Evolutionary conservation across 30 jellyfish, hydroid and myxozoan species (phyloP).

Genomic region (Chrysaora quinquecirrha): DNA sequence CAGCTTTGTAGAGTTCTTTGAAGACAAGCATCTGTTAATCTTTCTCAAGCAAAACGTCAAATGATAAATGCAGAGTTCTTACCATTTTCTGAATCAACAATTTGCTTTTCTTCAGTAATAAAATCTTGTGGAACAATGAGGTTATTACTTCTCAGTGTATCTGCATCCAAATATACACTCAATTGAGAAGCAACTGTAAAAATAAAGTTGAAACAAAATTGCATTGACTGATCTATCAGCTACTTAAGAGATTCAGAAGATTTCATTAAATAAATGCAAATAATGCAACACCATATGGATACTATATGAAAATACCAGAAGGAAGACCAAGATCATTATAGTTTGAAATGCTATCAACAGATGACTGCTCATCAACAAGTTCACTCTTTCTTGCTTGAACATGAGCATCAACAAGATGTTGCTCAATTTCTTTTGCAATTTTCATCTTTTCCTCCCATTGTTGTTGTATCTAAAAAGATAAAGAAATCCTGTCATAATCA

Average conservation of each 20-base stretch:
- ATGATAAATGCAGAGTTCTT: too few relatives aligned
- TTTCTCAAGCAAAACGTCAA: too few relatives aligned
- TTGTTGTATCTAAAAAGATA: slow-evolving; percentile 50
- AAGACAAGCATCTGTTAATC: too few relatives aligned
- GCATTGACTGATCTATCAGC: not conserved
- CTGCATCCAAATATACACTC: slow-evolving; percentile 32
- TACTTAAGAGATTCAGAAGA: not conserved
- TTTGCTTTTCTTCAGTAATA: slow-evolving; percentile 21
- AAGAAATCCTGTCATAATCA: too few relatives aligned
- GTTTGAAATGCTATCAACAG: slow-evolving; percentile 38
- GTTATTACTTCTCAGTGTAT: slow-evolving; percentile 27
- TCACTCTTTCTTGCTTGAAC: slow-evolving; percentile 64
- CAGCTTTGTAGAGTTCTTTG: too few relatives aligned
- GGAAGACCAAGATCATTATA: slow-evolving; percentile 84
- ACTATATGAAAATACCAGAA: slow-evolving; percentile 46
- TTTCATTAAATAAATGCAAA: not conserved
- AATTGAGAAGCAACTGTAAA: slow-evolving; percentile 51
- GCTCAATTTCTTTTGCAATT: slow-evolving; percentile 38
- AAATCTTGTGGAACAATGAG: slow-evolving; percentile 73
- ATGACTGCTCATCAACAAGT: slow-evolving; percentile 16
- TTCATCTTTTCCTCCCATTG: slow-evolving; percentile 68
- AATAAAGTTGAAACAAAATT: too few relatives aligned
- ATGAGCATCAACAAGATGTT: slow-evolving; percentile 66
- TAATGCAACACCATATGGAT: too few relatives aligned
- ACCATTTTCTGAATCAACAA: not conserved